Base-by-base conservation (phyloP, 1,140 invertebrate genomes). In the Zophobas atratus region DNA sequence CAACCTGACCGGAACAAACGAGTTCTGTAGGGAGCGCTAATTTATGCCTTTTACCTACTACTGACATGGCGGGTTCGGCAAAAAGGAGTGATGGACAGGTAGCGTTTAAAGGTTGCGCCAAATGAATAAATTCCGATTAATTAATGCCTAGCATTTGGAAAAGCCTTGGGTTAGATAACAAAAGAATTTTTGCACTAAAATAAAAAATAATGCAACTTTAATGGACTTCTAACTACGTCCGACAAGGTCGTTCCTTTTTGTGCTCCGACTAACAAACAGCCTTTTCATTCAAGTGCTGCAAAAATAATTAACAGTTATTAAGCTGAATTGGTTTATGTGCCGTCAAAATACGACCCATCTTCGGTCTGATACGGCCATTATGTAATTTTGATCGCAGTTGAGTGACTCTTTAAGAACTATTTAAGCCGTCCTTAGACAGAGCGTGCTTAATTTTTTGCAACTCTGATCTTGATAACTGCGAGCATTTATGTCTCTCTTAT, bases 191-290 rank as follows among this genome's bases (percentile, higher is more conserved):
- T 67, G 60, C 60, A 32, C 60, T 43, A 67, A 67, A 67, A 67
- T 67, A 32, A 67, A 57, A 57, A 67, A 41, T 67, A 67, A 67
- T 67, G 60, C 60, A 67, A 67, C 39, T 67, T 67, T 67, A 67
- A 67, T 67, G 39, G 60, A 67, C 53, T 41, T 60, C 38, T 67
- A 67, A 67, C 60, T 67, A 43, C 2, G 60, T 4, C 38, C 38
- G 38, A 33, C 60, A 67, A 67, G 60, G 60, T 41, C 60, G 60
- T 32, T 43, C 20, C 60, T 67, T 67, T 63, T 43, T 67, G 38
- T 43, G 57, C 6, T 6, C 36, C 2, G 49, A 51, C 49, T 38
- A 63, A 63, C 57, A 63, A 39, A 6, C 57, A 63, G 35, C 34
- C 55, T 57, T 57, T 57, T 57, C 55, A 57, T 57, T 57, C 55